A percentile compares a stretch with the other conserved stretches of the same genome.
Evolutionary conservation across 2,888 invertebrate species (phyloP).

Genomic region (Baccha elongata): DNA sequence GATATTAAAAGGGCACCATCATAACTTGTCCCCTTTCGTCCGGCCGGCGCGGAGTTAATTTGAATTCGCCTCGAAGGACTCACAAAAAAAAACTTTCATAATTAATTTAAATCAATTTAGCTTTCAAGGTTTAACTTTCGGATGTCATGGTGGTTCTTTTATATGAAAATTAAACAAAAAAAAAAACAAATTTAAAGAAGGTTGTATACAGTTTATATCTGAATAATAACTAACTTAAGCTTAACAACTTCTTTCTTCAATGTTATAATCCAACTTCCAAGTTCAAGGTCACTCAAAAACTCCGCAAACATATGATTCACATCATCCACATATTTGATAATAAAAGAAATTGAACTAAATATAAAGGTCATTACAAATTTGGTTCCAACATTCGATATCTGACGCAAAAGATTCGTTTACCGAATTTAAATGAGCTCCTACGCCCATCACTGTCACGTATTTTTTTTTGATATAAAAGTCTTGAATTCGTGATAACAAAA

Average conservation of each 20-base stretch:
- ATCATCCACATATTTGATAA: not conserved
- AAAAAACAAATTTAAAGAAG: too few relatives aligned
- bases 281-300: not conserved
- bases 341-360: not conserved
- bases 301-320: not conserved
- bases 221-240: too few relatives aligned
- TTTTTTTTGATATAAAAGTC: slow-evolving; percentile 27
- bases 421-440: slow-evolving; percentile 20
- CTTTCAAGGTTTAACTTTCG: not conserved
- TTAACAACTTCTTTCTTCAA: too few relatives aligned
- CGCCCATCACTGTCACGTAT: slow-evolving; percentile 11
- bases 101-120: slow-evolving; percentile 21
- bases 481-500: slow-evolving; percentile 7
- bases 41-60: not conserved
- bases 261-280: too few relatives aligned
- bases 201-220: too few relatives aligned
- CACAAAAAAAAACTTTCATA: not conserved
- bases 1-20: slow-evolving; percentile 2
- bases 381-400: not conserved
- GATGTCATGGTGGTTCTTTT: not conserved
- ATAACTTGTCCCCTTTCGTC: slow-evolving; percentile 13
- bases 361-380: not conserved
- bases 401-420: slow-evolving; percentile 16
- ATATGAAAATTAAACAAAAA: not conserved
- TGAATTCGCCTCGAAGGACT: slow-evolving; percentile 18